Conservation (phyloP, 2,888 invertebrate species). For the Ectropis crepuscularia region DNA sequence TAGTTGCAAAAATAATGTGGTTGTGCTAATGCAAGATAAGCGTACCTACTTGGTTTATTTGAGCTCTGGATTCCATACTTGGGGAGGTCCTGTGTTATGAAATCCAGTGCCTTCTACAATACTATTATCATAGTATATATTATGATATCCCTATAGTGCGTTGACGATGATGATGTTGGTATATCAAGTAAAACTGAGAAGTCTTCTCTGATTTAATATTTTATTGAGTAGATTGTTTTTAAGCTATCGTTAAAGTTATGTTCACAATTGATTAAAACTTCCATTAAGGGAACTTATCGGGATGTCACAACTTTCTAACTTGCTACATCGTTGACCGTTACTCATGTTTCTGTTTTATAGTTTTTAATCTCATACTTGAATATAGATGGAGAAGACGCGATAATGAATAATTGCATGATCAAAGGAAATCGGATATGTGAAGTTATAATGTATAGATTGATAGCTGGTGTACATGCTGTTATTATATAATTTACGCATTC, state of each 20-base stretch:
- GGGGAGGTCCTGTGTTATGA: no score
- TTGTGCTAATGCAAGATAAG: no score
- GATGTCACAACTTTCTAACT: constrained; percentile 32
- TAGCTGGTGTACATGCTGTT: neutral
- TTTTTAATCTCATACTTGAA: constrained; percentile 7
- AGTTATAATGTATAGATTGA: neutral
- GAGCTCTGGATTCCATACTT: no score
- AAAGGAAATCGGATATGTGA: neutral
- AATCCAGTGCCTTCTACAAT: no score
- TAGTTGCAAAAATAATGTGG: no score
- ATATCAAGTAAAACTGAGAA: no score
- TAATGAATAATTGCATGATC: neutral
- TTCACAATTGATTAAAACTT: constrained; percentile 44
- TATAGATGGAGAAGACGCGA: constrained; percentile 5
- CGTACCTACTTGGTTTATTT: no score
- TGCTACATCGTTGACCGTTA: constrained; percentile 25
- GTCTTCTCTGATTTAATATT: neutral
- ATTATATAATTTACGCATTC: neutral
- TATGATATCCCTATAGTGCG: no score
- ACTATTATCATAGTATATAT: no score
- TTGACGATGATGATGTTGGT: no score
- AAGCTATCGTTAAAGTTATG: constrained; percentile 40
- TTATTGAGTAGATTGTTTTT: constrained; percentile 26
- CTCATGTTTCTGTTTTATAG: constrained; percentile 21
- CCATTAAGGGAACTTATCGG: constrained; percentile 27